Conservation (phyloP, 2,797 vertebrate species). For the Polyboroides typus region DNA sequence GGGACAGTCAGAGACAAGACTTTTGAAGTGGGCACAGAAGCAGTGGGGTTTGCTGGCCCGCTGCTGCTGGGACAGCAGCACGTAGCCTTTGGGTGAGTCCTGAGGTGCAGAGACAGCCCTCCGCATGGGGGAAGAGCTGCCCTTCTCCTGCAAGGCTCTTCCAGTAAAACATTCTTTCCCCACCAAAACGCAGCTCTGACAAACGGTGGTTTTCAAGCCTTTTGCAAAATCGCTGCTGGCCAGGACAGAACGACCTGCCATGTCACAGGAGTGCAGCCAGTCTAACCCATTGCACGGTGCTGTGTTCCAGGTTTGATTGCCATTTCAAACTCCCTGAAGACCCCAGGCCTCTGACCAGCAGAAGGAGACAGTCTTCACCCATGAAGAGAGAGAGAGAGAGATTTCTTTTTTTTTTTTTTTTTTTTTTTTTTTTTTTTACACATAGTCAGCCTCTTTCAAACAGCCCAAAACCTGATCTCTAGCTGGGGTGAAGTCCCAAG, state of each 20-base stretch:
- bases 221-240: background rate
- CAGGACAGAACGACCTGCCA: background rate
- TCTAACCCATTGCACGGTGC: conserved; percentile 33
- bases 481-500: background rate
- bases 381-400: background rate
- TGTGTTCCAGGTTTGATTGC: conserved; percentile 68
- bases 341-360: conserved; percentile 40
- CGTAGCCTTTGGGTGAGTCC: fast-evolving
- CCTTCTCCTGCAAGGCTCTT: background rate
- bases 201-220: background rate
- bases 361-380: conserved; percentile 18
- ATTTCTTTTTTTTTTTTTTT: background rate
- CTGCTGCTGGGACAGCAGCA: background rate
- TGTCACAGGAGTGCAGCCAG: fast-evolving
- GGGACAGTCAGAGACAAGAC: background rate
- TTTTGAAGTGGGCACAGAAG: background rate
- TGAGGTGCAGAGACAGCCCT: background rate
- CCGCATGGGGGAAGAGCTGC: fast-evolving
- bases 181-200: background rate
- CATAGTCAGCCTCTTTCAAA: background rate
- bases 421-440: background rate
- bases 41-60: background rate
- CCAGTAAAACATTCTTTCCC: background rate
- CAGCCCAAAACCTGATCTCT: background rate
- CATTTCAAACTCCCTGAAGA: conserved; percentile 44